A percentile compares a stretch with the other conserved stretches of the same genome.
phyloP scores from a whole-genome alignment of 1,140 invertebrate genomes.

The Chionoecetes opilio region DNA sequence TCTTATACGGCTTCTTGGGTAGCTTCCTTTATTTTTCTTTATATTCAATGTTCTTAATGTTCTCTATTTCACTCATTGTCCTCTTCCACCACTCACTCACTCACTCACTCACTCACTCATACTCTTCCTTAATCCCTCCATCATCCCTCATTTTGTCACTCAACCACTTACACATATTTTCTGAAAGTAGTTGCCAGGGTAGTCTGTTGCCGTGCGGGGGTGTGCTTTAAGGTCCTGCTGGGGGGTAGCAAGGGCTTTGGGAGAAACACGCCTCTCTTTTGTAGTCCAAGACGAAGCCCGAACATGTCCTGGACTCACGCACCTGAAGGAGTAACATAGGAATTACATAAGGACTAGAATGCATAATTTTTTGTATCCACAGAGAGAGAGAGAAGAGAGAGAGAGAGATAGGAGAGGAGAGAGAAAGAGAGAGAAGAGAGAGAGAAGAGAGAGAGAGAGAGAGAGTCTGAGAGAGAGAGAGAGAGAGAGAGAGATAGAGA shows the following conservation, averaged over 20 bases:
- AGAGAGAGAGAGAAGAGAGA: too few species aligned
- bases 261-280: conserved; percentile 70
- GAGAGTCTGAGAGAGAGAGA: background rate
- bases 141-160: background rate
- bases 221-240: background rate
- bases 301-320: conserved; percentile 67
- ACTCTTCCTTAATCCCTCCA: background rate
- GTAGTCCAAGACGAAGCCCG: conserved; percentile 77
- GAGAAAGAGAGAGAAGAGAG: too few species aligned
- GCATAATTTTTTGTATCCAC: too few species aligned
- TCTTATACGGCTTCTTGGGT: too few species aligned
- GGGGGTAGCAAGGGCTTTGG: conserved; percentile 34
- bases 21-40: too few species aligned
- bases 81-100: background rate
- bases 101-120: background rate
- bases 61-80: background rate
- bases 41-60: background rate
- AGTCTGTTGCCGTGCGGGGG: background rate
- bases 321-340: conserved; percentile 63
- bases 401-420: too few species aligned
- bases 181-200: conserved; percentile 53
- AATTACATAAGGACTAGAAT: background rate
- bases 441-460: background rate
- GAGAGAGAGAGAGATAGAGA: background rate
- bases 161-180: conserved; percentile 55